Percentiles rank a stretch among this genome's conserved stretches.
phyloP scores from a whole-genome alignment of 2,888 invertebrate species.

The Hemicrepidius hirtus region DNA sequence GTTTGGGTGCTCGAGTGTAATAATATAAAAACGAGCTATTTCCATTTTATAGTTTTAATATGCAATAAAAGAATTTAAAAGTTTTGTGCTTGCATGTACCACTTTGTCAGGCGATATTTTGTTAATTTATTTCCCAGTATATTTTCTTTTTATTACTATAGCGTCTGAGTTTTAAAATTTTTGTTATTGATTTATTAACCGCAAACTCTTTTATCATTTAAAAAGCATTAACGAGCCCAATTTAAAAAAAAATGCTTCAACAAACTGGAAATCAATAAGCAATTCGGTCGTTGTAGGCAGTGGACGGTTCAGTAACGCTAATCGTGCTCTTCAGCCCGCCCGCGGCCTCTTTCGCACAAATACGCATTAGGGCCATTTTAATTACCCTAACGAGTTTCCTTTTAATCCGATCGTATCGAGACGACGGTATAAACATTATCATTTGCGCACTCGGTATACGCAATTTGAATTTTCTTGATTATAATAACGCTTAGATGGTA shows the following conservation, averaged over 20 bases:
- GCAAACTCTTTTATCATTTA: conserved; percentile 31
- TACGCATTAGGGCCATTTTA: conserved; percentile 58
- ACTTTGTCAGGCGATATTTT: conserved; percentile 34
- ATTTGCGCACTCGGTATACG: conserved; percentile 25
- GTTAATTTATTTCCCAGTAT: conserved; percentile 33
- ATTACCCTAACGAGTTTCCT: conserved; percentile 66
- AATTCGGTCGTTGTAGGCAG: conserved; percentile 52
- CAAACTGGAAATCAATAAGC: conserved; percentile 52
- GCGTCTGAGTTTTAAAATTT: conserved; percentile 28
- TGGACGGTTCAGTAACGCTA: conserved; percentile 60
- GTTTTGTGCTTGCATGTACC: conserved; percentile 41
- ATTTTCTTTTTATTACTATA: conserved; percentile 27
- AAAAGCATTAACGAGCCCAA: conserved; percentile 42
- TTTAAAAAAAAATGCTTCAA: conserved; percentile 30
- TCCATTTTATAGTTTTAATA: conserved; percentile 30
- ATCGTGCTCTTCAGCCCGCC: conserved; percentile 60
- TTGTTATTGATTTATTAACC: conserved; percentile 19
- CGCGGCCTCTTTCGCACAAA: conserved; percentile 58
- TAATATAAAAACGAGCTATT: conserved; percentile 27
- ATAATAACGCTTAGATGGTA: conserved; percentile 40
- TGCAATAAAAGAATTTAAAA: conserved; percentile 42
- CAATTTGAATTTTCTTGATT: conserved; percentile 28
- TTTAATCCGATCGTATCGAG: conserved; percentile 64
- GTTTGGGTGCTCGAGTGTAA: conserved; percentile 5
- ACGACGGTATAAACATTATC: conserved; percentile 30